phyloP scores from a whole-genome alignment of 2,113 vertebrate genomes.

The Phaethornis superciliosus region DNA sequence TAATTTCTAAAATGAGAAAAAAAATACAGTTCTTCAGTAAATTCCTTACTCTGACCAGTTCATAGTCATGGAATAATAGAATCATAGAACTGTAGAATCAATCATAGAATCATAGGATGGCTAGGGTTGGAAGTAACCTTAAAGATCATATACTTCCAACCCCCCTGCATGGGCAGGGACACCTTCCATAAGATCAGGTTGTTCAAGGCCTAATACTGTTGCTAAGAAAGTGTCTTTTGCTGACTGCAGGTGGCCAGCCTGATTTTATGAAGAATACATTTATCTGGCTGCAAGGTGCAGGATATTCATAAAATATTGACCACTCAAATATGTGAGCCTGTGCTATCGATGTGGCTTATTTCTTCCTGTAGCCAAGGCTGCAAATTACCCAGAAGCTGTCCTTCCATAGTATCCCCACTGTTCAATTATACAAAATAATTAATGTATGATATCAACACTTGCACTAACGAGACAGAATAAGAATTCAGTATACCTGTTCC shows the following conservation, averaged over 20 bases:
- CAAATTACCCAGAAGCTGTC: not conserved
- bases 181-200: too few relatives aligned
- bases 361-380: not conserved
- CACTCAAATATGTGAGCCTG: not conserved
- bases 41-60: not conserved
- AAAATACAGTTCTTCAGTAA: not conserved
- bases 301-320: not conserved
- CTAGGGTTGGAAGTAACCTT: too few relatives aligned
- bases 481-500: not conserved
- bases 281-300: not conserved
- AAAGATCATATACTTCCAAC: too few relatives aligned
- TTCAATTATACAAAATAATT: not conserved
- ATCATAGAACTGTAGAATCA: too few relatives aligned
- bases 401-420: accelerated
- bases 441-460: not conserved
- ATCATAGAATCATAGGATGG: too few relatives aligned
- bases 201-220: not conserved
- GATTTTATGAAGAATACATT: not conserved
- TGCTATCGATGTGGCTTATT: not conserved
- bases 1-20: not conserved
- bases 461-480: not conserved
- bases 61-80: not conserved
- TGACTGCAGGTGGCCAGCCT: not conserved
- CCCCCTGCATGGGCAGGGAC: too few relatives aligned
- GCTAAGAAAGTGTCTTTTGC: not conserved